Evolutionary conservation across 1,140 invertebrate genomes (phyloP), one percentile per base, ranked within the genome.

Genomic region (Wiebesia pumilae): DNA sequence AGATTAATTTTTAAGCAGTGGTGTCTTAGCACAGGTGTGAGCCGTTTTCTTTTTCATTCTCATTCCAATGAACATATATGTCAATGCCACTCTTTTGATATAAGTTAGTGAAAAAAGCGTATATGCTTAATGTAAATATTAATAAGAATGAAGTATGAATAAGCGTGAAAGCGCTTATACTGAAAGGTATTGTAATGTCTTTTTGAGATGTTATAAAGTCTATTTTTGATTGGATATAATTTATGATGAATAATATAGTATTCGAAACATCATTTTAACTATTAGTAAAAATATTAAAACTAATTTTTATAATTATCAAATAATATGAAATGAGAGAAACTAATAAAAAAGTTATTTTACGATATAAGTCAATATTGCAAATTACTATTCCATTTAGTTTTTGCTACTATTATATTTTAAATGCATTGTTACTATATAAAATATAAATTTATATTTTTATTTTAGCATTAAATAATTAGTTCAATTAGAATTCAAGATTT

Each of bases 161-260:
- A 67, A 77, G 83, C 77, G 58, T 85, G 51, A 65, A 86, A 30
- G 65, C 35, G 47, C 54, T 85, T 71, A 71, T 35, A 58, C 4
- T n/a, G 30, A 51, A 43, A 16, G 30, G 51, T 33, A 77, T 73
- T 75, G 71, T 47, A 12, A 24, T 54, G 3, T 14, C 27, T 71
- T 24, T 40, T 84, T 58, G 62, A 69, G 33, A 71, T 73, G 47
- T 47, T 27, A 24, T 24, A 24, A 30, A 3, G 0, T 69, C 19
- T 81, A n/a, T 54, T 85, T 81, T 81, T n/a, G 78, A 73, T 80
- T 43, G 40, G 62, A 27, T 65, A 86, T 86, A 69, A 81, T 86
- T 86, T 86, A 81, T 81, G 71, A 71, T 51, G 67, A 69, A 65
- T 51, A 75, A 62, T 65, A 27, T 14, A 6, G 12, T 19, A 27